Conservation (phyloP, 2,888 invertebrate genomes). For the Apeira syringaria region DNA sequence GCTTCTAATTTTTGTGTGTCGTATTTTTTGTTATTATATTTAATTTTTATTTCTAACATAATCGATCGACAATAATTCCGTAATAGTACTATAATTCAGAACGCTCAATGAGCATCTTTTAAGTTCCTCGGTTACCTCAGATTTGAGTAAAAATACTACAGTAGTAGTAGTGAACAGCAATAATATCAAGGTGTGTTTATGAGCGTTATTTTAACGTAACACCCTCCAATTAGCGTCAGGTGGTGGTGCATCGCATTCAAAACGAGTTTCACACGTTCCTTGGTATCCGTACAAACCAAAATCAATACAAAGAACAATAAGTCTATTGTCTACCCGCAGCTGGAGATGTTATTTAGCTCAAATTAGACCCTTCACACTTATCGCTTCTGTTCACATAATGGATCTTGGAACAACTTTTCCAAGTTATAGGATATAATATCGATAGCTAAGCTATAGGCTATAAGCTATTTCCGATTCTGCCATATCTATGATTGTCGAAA, state of each 20-base stretch:
- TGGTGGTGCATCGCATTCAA: slow-evolving; percentile 3
- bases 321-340: slow-evolving; percentile 9
- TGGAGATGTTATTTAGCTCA: slow-evolving; percentile 8
- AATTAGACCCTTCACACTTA: slow-evolving; percentile 13
- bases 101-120: no score
- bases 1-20: no score
- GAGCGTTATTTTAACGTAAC: neutral
- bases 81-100: no score
- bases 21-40: no score
- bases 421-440: no score
- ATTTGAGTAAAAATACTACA: no score
- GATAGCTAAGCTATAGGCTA: no score
- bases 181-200: neutral
- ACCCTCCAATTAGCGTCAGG: slow-evolving; percentile 15
- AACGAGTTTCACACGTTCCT: slow-evolving; percentile 16
- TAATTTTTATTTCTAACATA: no score
- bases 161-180: neutral
- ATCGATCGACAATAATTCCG: no score
- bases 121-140: no score
- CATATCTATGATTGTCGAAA: no score
- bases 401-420: neutral
- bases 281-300: slow-evolving; percentile 2
- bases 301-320: slow-evolving; percentile 12
- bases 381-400: slow-evolving; percentile 1
- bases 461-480: no score